phyloP scores from a whole-genome alignment of 2,113 vertebrate genomes.

The Clupea harengus region DNA sequence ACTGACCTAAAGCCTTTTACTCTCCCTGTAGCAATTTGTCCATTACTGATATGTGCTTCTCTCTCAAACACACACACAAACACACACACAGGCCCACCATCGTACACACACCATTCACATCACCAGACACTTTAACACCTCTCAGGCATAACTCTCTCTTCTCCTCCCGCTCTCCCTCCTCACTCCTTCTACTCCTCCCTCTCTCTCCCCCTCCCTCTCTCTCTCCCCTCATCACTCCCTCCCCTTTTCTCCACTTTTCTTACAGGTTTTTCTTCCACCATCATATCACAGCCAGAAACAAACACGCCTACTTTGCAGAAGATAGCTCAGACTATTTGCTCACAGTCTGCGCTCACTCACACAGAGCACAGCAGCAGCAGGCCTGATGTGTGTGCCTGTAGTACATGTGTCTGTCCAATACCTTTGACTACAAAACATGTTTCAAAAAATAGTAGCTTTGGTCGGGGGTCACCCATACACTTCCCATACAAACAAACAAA shows the following conservation, averaged over 20 bases:
- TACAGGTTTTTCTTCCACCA: too few species aligned
- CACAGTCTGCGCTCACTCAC: too few species aligned
- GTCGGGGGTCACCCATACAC: background rate
- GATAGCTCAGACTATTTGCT: too few species aligned
- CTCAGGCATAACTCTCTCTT: background rate
- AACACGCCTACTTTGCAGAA: too few species aligned
- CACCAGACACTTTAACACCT: background rate
- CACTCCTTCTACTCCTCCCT: background rate
- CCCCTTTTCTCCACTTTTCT: too few species aligned
- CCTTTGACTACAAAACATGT: background rate
- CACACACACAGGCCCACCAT: background rate
- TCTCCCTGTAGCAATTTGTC: background rate
- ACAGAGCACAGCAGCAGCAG: background rate
- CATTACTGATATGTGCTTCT: background rate
- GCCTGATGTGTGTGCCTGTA: background rate
- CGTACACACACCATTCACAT: background rate
- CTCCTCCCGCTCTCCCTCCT: background rate
- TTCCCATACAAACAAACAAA: background rate
- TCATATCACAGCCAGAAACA: too few species aligned
- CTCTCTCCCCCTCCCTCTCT: background rate
- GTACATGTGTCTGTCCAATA: background rate
- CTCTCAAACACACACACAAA: background rate
- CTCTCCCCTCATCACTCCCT: background rate
- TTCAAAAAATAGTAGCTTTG: background rate
- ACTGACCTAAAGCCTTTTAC: background rate